phyloP scores from a whole-genome alignment of 2,888 invertebrate species.

The Heliconius cydno region DNA sequence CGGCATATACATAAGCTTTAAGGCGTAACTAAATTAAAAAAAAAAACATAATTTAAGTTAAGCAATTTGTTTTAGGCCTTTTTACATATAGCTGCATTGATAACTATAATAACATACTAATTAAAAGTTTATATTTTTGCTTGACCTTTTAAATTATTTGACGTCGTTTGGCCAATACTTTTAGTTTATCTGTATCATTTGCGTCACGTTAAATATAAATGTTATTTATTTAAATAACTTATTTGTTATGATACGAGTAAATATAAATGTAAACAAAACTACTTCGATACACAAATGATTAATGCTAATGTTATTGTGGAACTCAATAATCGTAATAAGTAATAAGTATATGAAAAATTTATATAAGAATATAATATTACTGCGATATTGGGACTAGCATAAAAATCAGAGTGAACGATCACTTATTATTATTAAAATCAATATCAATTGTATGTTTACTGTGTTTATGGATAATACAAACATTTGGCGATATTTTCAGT shows the following conservation, averaged over 20 bases:
- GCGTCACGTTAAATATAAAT: slow-evolving; percentile 23
- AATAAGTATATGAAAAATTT: slow-evolving; percentile 34
- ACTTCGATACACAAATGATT: slow-evolving; percentile 39
- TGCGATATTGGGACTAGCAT: slow-evolving; percentile 76
- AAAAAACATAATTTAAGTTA: slow-evolving; percentile 27
- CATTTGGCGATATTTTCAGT: not conserved
- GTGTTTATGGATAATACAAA: not conserved
- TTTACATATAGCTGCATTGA: slow-evolving; percentile 37
- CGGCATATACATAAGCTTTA: slow-evolving; percentile 47
- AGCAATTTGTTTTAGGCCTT: slow-evolving; percentile 43
- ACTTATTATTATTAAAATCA: slow-evolving; percentile 32
- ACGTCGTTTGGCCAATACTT: slow-evolving; percentile 24
- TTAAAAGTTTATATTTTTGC: slow-evolving; percentile 28
- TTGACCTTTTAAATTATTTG: slow-evolving; percentile 18
- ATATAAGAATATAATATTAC: slow-evolving; percentile 57
- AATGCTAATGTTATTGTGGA: slow-evolving; percentile 34
- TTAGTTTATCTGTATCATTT: slow-evolving; percentile 35
- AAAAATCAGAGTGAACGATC: slow-evolving; percentile 45
- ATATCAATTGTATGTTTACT: not conserved
- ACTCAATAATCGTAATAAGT: slow-evolving; percentile 37
- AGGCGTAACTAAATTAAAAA: slow-evolving; percentile 13
- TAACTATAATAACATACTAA: slow-evolving; percentile 6
- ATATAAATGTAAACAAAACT: slow-evolving; percentile 43
- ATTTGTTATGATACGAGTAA: slow-evolving; percentile 39
- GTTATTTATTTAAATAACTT: slow-evolving; percentile 34